A percentile compares a stretch with the other conserved stretches of the same genome.
Conservation (phyloP, 2,888 invertebrate genomes). For the Alloplasta piceator region DNA sequence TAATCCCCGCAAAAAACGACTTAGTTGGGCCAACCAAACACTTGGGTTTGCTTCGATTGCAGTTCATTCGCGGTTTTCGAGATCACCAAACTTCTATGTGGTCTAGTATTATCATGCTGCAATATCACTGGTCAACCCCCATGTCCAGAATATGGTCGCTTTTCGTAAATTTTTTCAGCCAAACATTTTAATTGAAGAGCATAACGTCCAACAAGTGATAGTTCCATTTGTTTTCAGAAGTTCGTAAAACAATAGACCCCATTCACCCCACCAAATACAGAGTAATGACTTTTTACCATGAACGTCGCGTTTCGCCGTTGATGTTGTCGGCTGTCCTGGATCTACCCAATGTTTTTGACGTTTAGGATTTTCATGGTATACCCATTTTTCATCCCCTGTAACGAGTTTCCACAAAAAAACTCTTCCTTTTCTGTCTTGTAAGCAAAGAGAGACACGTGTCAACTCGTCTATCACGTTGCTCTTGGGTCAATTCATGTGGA, state of each 20-base stretch:
- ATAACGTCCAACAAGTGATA: too few relatives aligned
- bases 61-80: background rate
- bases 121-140: background rate
- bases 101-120: background rate
- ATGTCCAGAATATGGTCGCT: background rate
- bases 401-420: slow-evolving; percentile 62
- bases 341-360: background rate
- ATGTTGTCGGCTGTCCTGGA: background rate
- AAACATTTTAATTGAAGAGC: too few relatives aligned
- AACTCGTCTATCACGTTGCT: slow-evolving; percentile 51
- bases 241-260: background rate
- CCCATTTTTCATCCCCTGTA: slow-evolving; percentile 58
- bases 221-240: background rate
- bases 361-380: background rate
- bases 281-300: background rate
- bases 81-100: background rate
- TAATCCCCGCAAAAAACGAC: too few relatives aligned
- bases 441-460: slow-evolving; percentile 58
- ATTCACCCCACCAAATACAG: background rate
- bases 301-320: background rate
- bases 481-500: slow-evolving; percentile 65
- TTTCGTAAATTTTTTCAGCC: background rate
- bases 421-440: slow-evolving; percentile 58
- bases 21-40: too few relatives aligned
- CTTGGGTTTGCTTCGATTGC: too few relatives aligned